Conservation (phyloP, 2,888 invertebrate genomes). For the Stenodera caucasica region DNA sequence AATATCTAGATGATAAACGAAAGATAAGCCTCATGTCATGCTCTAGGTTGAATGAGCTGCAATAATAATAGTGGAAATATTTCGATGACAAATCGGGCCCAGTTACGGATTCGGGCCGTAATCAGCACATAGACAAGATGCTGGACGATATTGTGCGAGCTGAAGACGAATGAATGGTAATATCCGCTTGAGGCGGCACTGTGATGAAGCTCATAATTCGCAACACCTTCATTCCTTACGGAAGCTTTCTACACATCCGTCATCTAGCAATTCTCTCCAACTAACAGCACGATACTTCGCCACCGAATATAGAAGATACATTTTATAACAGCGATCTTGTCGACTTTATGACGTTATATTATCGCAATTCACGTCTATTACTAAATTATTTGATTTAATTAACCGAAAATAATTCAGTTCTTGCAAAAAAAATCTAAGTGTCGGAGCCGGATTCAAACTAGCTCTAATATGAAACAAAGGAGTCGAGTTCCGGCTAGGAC, state of each 20-base stretch:
- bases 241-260: constrained; percentile 43
- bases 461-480: too few relatives aligned
- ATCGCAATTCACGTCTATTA: background rate
- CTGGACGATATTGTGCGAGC: constrained; percentile 47
- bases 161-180: constrained; percentile 55
- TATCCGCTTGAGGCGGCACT: constrained; percentile 52
- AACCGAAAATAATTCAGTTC: background rate
- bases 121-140: constrained; percentile 41
- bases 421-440: too few relatives aligned
- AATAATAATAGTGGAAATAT: constrained; percentile 13
- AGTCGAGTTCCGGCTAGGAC: too few relatives aligned
- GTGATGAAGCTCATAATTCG: constrained; percentile 53
- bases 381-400: background rate
- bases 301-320: background rate
- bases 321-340: background rate
- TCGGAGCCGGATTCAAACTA: too few relatives aligned
- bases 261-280: constrained; percentile 24
- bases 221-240: constrained; percentile 53
- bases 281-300: background rate
- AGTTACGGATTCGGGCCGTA: constrained; percentile 49
- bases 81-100: constrained; percentile 47
- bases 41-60: constrained; percentile 27
- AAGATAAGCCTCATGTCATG: constrained; percentile 35
- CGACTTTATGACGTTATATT: background rate
- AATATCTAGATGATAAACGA: constrained; percentile 31